Conservation (phyloP, 2,888 invertebrate genomes). For the Drosophila formosana region DNA sequence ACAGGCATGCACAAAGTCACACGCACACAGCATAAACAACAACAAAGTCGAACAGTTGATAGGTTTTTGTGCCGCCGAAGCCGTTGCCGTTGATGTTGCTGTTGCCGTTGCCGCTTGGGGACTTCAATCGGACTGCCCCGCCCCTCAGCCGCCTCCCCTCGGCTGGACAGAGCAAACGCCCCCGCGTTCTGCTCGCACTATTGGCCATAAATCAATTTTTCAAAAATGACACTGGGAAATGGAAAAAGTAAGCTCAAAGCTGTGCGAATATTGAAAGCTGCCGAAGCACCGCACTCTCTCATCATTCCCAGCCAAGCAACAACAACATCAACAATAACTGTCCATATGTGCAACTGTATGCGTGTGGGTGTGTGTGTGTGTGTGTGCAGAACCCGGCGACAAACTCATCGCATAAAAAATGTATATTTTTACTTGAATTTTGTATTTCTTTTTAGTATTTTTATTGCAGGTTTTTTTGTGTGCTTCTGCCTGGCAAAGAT, state of each 20-base stretch:
- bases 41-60: slow-evolving; percentile 66
- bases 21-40: slow-evolving; percentile 36
- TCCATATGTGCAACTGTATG: slow-evolving; percentile 18
- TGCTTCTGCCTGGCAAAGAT: slow-evolving; percentile 56
- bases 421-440: slow-evolving; percentile 62
- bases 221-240: slow-evolving; percentile 78
- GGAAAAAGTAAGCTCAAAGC: slow-evolving; percentile 81
- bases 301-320: slow-evolving; percentile 10
- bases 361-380: slow-evolving; percentile 14
- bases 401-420: slow-evolving; percentile 67
- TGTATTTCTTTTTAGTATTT: slow-evolving; percentile 43
- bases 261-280: slow-evolving; percentile 72
- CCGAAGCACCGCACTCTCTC: slow-evolving; percentile 33
- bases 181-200: slow-evolving; percentile 45
- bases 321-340: slow-evolving; percentile 9
- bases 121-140: slow-evolving; percentile 16
- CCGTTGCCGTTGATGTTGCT: too few relatives aligned
- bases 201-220: slow-evolving; percentile 79
- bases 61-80: slow-evolving; percentile 65
- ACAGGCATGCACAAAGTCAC: slow-evolving; percentile 29
- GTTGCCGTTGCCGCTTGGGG: slow-evolving; percentile 50
- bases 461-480: slow-evolving; percentile 8
- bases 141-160: not conserved
- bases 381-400: slow-evolving; percentile 30
- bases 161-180: slow-evolving; percentile 23